phyloP scores from a whole-genome alignment of 2,888 invertebrate species.

The Podabrus alpinus region DNA sequence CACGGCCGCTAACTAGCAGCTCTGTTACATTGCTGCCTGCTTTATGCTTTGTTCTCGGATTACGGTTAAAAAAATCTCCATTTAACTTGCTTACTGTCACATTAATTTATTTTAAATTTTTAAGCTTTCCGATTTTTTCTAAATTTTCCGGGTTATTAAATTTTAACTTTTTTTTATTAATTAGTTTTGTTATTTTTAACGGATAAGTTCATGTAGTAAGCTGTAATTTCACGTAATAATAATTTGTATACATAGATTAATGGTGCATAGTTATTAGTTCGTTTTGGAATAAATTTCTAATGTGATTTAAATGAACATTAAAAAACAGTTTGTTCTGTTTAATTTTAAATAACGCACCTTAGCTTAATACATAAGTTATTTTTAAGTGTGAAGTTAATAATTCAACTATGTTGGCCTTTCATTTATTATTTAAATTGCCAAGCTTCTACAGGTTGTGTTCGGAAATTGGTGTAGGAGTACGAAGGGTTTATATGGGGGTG shows the following conservation, averaged over 20 bases:
- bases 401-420: constrained; percentile 12
- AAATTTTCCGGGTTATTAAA: not conserved
- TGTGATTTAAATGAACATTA: not conserved
- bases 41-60: constrained; percentile 23
- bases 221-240: not conserved
- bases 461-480: constrained; percentile 30
- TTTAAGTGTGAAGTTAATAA: not conserved
- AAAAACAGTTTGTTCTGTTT: not conserved
- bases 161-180: not conserved
- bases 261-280: not conserved
- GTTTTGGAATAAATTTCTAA: not conserved
- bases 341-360: not conserved
- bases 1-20: constrained; percentile 34
- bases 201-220: not conserved
- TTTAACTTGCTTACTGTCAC: constrained; percentile 9
- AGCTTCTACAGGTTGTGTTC: constrained; percentile 29
- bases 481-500: constrained; percentile 15
- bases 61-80: constrained; percentile 18
- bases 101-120: constrained; percentile 1
- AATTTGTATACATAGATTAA: not conserved
- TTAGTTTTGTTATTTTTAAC: not conserved
- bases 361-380: not conserved
- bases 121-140: not conserved
- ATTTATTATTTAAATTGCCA: constrained; percentile 31
- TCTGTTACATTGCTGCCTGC: constrained; percentile 21